Base-by-base conservation (phyloP, 92 coral and sea anemone species). In the Zoanthus solanderi region DNA sequence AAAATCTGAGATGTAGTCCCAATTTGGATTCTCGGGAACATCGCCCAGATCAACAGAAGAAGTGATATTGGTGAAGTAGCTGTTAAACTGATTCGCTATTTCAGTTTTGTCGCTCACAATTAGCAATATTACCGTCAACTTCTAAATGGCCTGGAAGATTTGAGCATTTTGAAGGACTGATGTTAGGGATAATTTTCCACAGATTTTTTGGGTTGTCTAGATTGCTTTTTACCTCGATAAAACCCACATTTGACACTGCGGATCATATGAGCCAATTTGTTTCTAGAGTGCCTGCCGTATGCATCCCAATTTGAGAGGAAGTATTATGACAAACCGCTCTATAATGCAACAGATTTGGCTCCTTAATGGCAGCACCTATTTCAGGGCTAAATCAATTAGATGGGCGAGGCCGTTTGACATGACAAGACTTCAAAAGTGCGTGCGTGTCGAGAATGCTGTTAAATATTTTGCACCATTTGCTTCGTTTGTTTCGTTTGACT, bases 171-270 rank as follows among this genome's bases (percentile, higher is more conserved):
- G 92, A 30, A 71, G 92, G 87, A 31, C 74, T 86, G 60, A 85
- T 44, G 60, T 44, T 61, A 31, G 87, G 89, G 72, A 90, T 85
- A 68, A 90, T 85, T 58, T 84, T 84, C 87, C 89, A 84, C n/a
- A 85, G 87, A 67, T 78, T 68, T 78, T 90, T 86, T 57, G 85
- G 76, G 71, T 85, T 84, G 67, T 78, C 89, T 18, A 89, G 92
- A 74, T 89, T 89, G 52, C 32, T 83, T 42, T 84, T 77, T 53
- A 71, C 68, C 31, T n/a, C 72, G 76, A 75, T 65, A 76, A 65
- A 50, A 61, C 42, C 46, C 65, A 8, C 53, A 60, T 77, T 58
- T 85, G 30, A 72, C 63, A 50, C 76, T 56, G 67, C 74, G 57
- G 37, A 56, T 75, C 56, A 56, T 5, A 66, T 85, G 88, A 54